Evolutionary conservation across 2,888 invertebrate genomes (phyloP).

Genomic region (Shargacucullia verbasci): DNA sequence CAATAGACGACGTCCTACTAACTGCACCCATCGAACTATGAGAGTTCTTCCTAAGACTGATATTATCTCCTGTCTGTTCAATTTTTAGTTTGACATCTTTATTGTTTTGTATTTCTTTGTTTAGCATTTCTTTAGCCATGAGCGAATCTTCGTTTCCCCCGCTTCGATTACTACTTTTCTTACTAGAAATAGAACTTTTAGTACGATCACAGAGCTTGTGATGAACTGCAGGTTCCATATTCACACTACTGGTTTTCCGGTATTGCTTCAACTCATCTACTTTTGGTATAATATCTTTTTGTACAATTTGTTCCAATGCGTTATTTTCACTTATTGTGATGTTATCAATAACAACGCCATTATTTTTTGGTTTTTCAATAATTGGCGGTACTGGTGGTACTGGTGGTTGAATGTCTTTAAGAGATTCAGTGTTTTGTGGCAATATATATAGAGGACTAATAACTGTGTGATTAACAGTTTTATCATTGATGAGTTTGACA

Average conservation of each 20-base stretch:
- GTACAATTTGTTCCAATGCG: conserved; percentile 58
- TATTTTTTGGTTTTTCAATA: conserved; percentile 63
- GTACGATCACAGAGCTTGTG: conserved; percentile 90
- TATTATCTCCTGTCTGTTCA: conserved; percentile 69
- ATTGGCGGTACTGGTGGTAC: conserved; percentile 48
- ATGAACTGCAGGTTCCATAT: conserved; percentile 87
- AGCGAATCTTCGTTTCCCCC: conserved; percentile 74
- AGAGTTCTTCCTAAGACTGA: conserved; percentile 77
- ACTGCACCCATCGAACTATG: conserved; percentile 83
- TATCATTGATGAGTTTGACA: conserved; percentile 76
- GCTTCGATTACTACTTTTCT: conserved; percentile 80
- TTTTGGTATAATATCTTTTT: conserved; percentile 63
- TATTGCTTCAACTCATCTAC: conserved; percentile 69
- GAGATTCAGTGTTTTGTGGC: conserved; percentile 67
- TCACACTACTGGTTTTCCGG: conserved; percentile 69
- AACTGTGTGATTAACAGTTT: conserved; percentile 64
- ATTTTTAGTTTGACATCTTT: conserved; percentile 71
- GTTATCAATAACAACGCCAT: conserved; percentile 61
- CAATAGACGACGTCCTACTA: conserved; percentile 84
- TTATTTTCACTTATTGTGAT: conserved; percentile 64
- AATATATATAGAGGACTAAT: conserved; percentile 75
- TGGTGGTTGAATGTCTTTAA: conserved; percentile 54
- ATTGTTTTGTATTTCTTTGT: conserved; percentile 44
- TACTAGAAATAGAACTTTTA: conserved; percentile 81
- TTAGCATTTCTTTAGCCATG: conserved; percentile 65